phyloP scores from a whole-genome alignment of 2,797 vertebrate species.

The Dermochelys coriacea region DNA sequence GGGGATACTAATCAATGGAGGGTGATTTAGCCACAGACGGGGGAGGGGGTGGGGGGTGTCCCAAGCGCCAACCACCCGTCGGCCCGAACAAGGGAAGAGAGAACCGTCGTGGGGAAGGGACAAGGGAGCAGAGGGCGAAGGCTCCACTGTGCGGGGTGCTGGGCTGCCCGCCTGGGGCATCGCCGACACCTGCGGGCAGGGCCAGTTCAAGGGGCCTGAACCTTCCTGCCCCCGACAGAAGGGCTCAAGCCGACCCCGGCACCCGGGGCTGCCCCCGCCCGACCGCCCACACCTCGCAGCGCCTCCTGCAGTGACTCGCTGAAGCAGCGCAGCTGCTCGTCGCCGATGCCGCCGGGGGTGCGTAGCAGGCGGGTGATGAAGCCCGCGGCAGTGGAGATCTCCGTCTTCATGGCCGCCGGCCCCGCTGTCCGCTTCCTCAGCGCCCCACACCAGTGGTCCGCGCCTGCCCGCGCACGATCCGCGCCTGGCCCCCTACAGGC shows the following conservation, averaged over 20 bases:
- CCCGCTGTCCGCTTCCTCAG: not conserved
- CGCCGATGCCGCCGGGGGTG: constrained; percentile 76
- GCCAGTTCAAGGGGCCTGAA: not conserved
- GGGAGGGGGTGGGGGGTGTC: not conserved
- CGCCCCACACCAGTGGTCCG: not conserved
- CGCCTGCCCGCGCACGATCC: no score
- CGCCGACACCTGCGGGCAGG: not conserved
- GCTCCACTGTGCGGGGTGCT: no score
- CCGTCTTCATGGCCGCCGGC: constrained; percentile 75
- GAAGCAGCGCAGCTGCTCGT: constrained; percentile 81
- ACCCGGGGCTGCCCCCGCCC: not conserved
- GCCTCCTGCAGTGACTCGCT: constrained; percentile 80
- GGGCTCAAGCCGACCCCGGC: not conserved
- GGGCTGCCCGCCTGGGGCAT: not conserved
- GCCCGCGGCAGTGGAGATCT: constrained; percentile 79
- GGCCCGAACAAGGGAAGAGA: not conserved
- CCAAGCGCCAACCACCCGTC: not conserved
- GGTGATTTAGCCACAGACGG: no score
- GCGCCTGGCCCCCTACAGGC: no score
- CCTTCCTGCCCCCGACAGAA: not conserved
- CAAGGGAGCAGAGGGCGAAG: not conserved
- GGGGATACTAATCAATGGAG: not conserved
- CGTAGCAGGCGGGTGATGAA: constrained; percentile 82
- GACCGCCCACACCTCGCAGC: constrained; percentile 46
- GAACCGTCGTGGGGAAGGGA: not conserved